Conservation (phyloP, 1,140 invertebrate species). For the Nylanderia fulva region DNA sequence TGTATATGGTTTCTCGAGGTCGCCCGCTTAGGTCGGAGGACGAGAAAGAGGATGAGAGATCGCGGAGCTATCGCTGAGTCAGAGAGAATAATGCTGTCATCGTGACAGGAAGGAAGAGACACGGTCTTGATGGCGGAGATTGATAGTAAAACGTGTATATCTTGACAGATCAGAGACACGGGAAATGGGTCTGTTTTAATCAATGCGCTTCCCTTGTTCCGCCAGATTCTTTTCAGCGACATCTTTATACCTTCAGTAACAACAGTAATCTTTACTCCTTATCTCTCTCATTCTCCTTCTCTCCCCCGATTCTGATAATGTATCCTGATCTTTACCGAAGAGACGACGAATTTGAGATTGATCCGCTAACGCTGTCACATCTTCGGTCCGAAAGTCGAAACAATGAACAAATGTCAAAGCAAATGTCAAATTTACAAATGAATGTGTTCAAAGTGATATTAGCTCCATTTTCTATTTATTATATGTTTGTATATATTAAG, state of each 20-base stretch:
- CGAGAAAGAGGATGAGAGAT: not conserved
- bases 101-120: conserved; percentile 6
- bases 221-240: conserved; percentile 3
- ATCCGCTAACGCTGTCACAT: conserved; percentile 38
- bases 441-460: conserved; percentile 55
- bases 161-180: not conserved
- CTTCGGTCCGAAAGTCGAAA: not conserved
- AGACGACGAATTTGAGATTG: conserved; percentile 56
- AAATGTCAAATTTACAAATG: conserved; percentile 64
- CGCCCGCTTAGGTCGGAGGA: not conserved
- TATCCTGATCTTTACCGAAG: not conserved
- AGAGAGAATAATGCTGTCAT: conserved; percentile 42
- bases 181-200: conserved; percentile 10
- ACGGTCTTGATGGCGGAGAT: conserved; percentile 27
- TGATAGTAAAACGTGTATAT: conserved; percentile 41
- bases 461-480: not conserved
- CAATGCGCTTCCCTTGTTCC: not conserved
- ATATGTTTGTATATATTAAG: too few species aligned
- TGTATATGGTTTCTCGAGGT: not conserved
- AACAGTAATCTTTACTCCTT: not conserved
- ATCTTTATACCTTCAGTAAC: too few species aligned
- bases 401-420: conserved; percentile 7
- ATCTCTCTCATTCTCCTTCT: too few species aligned
- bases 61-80: conserved; percentile 18
- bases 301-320: not conserved